A percentile compares a stretch with the other conserved stretches of the same genome.
These are phyloP conservation scores for Scleropages formosus DNA, from an alignment of 2,797 vertebrate species.

Conservation along the genomic window DNA sequence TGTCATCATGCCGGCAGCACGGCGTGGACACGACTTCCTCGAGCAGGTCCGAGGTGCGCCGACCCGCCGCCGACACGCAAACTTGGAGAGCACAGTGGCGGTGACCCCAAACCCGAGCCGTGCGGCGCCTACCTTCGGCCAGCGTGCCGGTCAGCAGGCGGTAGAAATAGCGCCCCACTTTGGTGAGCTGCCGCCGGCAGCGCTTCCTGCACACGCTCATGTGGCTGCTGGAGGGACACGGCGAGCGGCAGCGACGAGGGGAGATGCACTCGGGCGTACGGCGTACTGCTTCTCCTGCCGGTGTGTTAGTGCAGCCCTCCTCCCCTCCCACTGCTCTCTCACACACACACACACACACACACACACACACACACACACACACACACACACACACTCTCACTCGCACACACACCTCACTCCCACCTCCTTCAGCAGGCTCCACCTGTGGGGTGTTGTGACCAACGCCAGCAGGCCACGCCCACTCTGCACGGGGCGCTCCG, in stretches of 20 bases:
- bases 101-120: neutral
- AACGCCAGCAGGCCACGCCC: too few relatives aligned
- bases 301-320: neutral
- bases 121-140: conserved; percentile 64
- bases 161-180: conserved; percentile 70
- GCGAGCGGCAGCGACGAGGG: neutral
- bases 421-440: neutral
- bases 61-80: neutral
- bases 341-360: neutral
- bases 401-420: neutral
- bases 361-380: too few relatives aligned
- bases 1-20: too few relatives aligned
- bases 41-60: neutral
- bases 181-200: conserved; percentile 71
- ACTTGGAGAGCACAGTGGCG: neutral
- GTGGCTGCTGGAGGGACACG: conserved; percentile 39
- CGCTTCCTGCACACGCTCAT: conserved; percentile 72
- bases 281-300: conserved; percentile 16
- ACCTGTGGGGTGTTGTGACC: conserved; percentile 14
- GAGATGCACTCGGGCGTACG: conserved; percentile 1
- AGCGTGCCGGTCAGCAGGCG: conserved; percentile 75
- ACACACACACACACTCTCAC: too few relatives aligned
- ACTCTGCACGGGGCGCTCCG: neutral
- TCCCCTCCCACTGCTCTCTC: too few relatives aligned
- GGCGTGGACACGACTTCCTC: neutral